Evolutionary conservation across 1,140 invertebrate genomes (phyloP).

Genomic region (Conus ventricosus): DNA sequence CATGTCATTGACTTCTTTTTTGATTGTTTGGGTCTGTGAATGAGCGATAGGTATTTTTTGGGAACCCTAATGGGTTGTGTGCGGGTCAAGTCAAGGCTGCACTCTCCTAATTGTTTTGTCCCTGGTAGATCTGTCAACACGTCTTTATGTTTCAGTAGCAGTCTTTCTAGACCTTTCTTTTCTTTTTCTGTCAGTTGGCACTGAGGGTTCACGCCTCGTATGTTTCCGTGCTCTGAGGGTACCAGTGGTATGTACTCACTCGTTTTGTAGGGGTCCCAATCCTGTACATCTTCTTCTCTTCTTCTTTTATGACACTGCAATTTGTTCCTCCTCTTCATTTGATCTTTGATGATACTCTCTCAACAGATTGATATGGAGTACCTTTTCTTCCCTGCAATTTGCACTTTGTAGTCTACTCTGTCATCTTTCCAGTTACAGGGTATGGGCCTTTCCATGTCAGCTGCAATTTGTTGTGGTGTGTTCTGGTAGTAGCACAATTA

Average conservation of each 20-base stretch:
- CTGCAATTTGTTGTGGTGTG: slow-evolving; percentile 36
- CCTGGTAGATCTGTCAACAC: slow-evolving; percentile 42
- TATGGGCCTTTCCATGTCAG: slow-evolving; percentile 40
- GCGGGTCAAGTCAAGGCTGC: slow-evolving; percentile 34
- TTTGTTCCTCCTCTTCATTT: neutral
- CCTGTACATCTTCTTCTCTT: neutral
- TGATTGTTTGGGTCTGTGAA: slow-evolving; percentile 66
- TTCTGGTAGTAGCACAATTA: slow-evolving; percentile 40
- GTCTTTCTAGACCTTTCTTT: neutral
- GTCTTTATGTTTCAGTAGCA: neutral
- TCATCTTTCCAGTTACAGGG: neutral
- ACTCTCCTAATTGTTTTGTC: slow-evolving; percentile 38
- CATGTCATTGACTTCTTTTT: slow-evolving; percentile 69
- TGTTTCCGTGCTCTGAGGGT: neutral
- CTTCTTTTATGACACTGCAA: neutral
- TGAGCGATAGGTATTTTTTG: slow-evolving; percentile 66
- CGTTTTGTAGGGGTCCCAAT: neutral
- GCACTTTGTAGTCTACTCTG: neutral
- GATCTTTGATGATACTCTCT: neutral
- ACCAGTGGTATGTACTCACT: no score
- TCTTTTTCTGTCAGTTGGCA: neutral
- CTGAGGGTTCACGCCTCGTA: neutral
- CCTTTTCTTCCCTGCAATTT: neutral
- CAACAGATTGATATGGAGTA: slow-evolving; percentile 1
- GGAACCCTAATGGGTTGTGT: slow-evolving; percentile 43